These are phyloP conservation scores for Crotalus horridus DNA, from an alignment of 2,113 vertebrate species.

Conservation along the genomic window DNA sequence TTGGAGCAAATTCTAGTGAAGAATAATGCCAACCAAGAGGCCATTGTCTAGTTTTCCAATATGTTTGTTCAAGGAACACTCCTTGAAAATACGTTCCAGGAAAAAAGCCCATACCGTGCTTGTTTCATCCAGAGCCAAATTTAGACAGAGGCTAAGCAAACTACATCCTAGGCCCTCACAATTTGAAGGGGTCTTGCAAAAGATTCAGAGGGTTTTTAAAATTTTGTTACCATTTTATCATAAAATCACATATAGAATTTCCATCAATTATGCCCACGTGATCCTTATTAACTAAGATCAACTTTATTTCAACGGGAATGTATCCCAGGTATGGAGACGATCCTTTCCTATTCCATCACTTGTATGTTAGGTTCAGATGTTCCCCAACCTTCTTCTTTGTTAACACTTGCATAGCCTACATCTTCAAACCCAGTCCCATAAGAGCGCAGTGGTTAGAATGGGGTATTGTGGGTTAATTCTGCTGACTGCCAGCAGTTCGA, in stretches of 20 bases:
- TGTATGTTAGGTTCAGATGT: background rate
- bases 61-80: background rate
- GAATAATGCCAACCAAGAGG: background rate
- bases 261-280: background rate
- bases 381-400: background rate
- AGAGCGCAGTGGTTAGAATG: too few species aligned
- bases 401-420: background rate
- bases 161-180: background rate
- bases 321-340: background rate
- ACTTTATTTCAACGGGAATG: background rate
- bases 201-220: background rate
- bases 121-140: background rate
- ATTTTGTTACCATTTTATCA: background rate
- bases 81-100: background rate
- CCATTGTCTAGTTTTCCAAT: background rate
- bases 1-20: background rate
- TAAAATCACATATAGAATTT: background rate
- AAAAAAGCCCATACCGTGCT: background rate
- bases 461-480: too few species aligned
- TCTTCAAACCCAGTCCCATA: too few species aligned
- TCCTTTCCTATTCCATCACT: background rate
- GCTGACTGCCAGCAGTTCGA: too few species aligned
- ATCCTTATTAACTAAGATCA: background rate
- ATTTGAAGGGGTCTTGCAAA: background rate
- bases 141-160: background rate